Conservation (phyloP, 2,113 vertebrate species). For the Daboia siamensis region DNA sequence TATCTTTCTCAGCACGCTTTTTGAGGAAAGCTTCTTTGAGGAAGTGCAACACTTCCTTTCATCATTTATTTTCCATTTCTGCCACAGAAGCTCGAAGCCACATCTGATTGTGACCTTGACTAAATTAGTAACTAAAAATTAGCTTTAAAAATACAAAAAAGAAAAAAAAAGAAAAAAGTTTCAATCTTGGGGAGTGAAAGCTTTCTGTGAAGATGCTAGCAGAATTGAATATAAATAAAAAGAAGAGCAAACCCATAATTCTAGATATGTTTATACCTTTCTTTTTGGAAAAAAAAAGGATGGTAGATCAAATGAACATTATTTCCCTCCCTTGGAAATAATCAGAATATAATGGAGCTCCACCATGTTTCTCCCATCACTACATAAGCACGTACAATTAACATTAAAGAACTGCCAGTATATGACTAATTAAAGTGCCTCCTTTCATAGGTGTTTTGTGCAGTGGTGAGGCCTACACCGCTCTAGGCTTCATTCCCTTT, state of each 20-base stretch:
- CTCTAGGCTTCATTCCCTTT: not conserved
- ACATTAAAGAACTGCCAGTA: not conserved
- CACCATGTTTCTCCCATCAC: not conserved
- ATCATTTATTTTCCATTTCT: slow-evolving; percentile 41
- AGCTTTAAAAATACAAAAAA: not conserved
- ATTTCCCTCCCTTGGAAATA: not conserved
- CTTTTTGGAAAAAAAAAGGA: too few species aligned
- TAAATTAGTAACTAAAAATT: slow-evolving; percentile 48
- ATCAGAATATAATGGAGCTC: not conserved
- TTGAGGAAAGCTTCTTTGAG: slow-evolving; percentile 27
- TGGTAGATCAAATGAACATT: not conserved
- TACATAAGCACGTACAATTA: not conserved
- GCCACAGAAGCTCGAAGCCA: slow-evolving; percentile 14
- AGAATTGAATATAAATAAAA: slow-evolving; percentile 32
- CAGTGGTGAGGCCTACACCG: not conserved
- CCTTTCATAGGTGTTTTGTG: not conserved
- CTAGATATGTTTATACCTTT: not conserved
- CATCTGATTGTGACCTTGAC: slow-evolving; percentile 35
- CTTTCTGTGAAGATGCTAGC: slow-evolving; percentile 28
- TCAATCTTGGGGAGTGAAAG: slow-evolving; percentile 29
- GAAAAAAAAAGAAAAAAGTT: slow-evolving; percentile 40
- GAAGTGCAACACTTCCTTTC: slow-evolving; percentile 27
- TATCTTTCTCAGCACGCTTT: slow-evolving; percentile 4
- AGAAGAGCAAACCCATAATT: slow-evolving; percentile 32
- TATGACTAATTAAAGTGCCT: slow-evolving; percentile 6